Evolutionary conservation across 2,797 vertebrate genomes (phyloP).

Genomic region (Dallia pectoralis): DNA sequence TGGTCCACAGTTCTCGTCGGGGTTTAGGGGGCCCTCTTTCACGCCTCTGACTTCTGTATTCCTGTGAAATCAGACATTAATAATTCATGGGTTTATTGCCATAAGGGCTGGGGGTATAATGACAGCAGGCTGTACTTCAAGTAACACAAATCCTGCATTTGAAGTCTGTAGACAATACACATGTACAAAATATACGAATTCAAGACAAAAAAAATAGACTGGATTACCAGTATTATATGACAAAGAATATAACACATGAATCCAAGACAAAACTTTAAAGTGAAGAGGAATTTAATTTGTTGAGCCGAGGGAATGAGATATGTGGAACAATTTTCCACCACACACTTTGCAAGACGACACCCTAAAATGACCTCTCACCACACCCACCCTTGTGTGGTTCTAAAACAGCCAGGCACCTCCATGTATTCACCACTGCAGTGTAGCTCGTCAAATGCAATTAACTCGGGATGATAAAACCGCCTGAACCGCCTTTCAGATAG

Average conservation of each 20-base stretch:
- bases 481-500: slow-evolving; percentile 21
- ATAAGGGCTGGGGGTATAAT: not conserved
- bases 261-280: not conserved
- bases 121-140: slow-evolving; percentile 3
- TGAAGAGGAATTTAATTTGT: not conserved
- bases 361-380: not conserved
- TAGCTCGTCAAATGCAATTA: slow-evolving; percentile 42
- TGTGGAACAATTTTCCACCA: no score
- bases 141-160: not conserved
- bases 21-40: not conserved
- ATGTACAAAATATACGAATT: not conserved
- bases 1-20: not conserved
- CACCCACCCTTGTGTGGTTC: not conserved
- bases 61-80: slow-evolving; percentile 1
- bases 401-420: slow-evolving; percentile 6
- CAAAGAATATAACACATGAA: not conserved
- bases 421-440: slow-evolving; percentile 18
- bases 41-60: not conserved
- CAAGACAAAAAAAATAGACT: not conserved
- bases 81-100: slow-evolving; percentile 8
- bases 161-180: not conserved
- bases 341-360: no score
- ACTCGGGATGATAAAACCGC: slow-evolving; percentile 15
- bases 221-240: not conserved
- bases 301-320: not conserved